Evolutionary conservation across 64 coral and sea anemone genomes (phyloP).

Genomic region (Astreopora myriophthalma): DNA sequence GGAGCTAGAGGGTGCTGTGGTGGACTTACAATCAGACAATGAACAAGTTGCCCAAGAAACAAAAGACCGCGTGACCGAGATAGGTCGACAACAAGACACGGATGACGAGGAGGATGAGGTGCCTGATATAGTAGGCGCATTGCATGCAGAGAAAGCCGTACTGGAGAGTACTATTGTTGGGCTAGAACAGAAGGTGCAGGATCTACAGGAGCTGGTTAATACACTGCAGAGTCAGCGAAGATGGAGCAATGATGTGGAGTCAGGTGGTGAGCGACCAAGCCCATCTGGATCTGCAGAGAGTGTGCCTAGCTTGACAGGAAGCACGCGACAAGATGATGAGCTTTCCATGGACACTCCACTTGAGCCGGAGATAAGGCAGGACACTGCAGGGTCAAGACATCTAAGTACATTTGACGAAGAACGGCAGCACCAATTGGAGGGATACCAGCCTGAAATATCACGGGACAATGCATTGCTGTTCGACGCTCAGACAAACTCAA

Average conservation of each 20-base stretch:
- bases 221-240: conserved; percentile 1
- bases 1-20: conserved; percentile 79
- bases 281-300: conserved; percentile 16
- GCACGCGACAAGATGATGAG: not conserved
- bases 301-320: not conserved
- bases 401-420: not conserved
- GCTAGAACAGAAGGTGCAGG: conserved; percentile 91
- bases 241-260: conserved; percentile 24
- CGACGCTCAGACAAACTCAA: not conserved
- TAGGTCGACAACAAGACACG: conserved; percentile 65
- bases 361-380: not conserved
- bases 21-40: conserved; percentile 85
- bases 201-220: conserved; percentile 56
- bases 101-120: conserved; percentile 78
- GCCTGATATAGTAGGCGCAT: conserved; percentile 65
- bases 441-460: conserved; percentile 48
- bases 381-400: not conserved
- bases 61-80: conserved; percentile 76
- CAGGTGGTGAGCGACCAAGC: conserved; percentile 6
- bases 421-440: conserved; percentile 53
- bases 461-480: not conserved
- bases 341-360: not conserved
- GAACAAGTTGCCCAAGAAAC: conserved; percentile 89
- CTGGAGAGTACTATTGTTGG: conserved; percentile 94
- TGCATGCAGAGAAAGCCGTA: conserved; percentile 92